phyloP scores from a whole-genome alignment of 2,888 invertebrate genomes.

The Sinelater perroti region DNA sequence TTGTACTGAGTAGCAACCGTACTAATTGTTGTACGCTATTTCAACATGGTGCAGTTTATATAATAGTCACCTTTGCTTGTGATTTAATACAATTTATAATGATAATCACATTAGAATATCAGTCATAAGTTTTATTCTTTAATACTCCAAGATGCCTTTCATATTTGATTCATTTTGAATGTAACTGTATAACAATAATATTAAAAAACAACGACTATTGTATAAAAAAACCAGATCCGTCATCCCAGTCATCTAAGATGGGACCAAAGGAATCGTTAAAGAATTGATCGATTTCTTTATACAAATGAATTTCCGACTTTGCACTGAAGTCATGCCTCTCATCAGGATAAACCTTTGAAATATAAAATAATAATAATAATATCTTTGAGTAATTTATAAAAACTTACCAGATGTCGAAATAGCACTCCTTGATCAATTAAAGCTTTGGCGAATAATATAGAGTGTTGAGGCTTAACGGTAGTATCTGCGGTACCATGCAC shows the following conservation, averaged over 20 bases:
- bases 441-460: constrained; percentile 83
- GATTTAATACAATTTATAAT: background rate
- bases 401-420: constrained; percentile 82
- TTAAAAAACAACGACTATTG: constrained; percentile 41
- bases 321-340: constrained; percentile 79
- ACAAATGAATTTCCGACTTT: constrained; percentile 78
- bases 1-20: no score
- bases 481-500: constrained; percentile 88
- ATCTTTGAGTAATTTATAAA: background rate
- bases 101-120: constrained; percentile 5
- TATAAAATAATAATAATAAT: background rate
- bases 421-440: constrained; percentile 82
- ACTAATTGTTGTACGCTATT: no score
- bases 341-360: constrained; percentile 82
- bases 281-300: constrained; percentile 86
- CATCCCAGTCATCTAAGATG: constrained; percentile 59
- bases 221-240: constrained; percentile 59
- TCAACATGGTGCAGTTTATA: no score
- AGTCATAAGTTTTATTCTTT: constrained; percentile 3
- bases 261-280: constrained; percentile 83
- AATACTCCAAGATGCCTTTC: no score
- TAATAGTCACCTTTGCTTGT: no score
- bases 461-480: constrained; percentile 86
- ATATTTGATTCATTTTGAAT: constrained; percentile 28
- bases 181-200: constrained; percentile 30